A percentile compares a stretch with the other conserved stretches of the same genome.
Evolutionary conservation across 92 coral and sea anemone genomes (phyloP).

Genomic region (Palythoa grandis): DNA sequence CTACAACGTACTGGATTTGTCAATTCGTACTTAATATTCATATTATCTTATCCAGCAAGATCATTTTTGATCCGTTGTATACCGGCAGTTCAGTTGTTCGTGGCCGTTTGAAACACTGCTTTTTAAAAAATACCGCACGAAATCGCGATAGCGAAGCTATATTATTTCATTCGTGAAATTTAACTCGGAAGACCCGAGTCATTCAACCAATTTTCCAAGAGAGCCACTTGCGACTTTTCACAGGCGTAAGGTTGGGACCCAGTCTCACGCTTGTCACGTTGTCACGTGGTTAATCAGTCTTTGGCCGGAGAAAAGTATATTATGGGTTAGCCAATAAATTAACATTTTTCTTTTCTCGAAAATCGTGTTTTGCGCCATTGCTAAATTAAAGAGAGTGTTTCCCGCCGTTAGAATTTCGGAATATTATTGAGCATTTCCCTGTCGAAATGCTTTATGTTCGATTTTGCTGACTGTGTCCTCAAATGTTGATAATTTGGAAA

Average conservation of each 20-base stretch:
- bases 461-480: slow-evolving; percentile 17
- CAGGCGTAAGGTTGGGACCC: slow-evolving; percentile 3
- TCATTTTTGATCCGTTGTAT: too few species aligned
- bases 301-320: slow-evolving; percentile 66
- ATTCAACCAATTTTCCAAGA: too few species aligned
- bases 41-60: too few species aligned
- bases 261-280: slow-evolving; percentile 37
- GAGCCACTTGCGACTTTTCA: too few species aligned
- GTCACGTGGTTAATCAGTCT: slow-evolving; percentile 35
- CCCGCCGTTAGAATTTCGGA: slow-evolving; percentile 84
- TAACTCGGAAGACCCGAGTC: too few species aligned
- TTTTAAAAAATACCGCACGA: too few species aligned
- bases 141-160: too few species aligned
- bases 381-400: slow-evolving; percentile 69
- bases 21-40: too few species aligned
- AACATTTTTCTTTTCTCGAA: slow-evolving; percentile 70
- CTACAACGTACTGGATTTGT: too few species aligned
- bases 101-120: too few species aligned
- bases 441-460: slow-evolving; percentile 6
- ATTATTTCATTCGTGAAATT: too few species aligned
- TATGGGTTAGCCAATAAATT: slow-evolving; percentile 78
- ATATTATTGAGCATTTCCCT: slow-evolving; percentile 28
- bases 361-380: slow-evolving; percentile 76
- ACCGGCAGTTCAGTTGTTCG: too few species aligned
- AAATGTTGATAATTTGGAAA: slow-evolving; percentile 55